A percentile compares a stretch with the other conserved stretches of the same genome.
Conservation (phyloP, 1,140 invertebrate genomes). For the silkworm (Bombyx mori) region ASM3026992v2 NC_085125.1:3391501-3392000, state of each 20-base stretch:
- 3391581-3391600: no score
- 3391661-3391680: no score
- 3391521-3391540: no score
- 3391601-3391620: no score
- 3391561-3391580: no score
- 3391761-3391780: constrained; percentile 9
- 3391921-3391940: constrained; percentile 46
- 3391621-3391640: no score
- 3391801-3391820: not conserved
- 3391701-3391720: no score
- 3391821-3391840: not conserved
- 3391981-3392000: constrained; percentile 57
- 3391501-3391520: not conserved
- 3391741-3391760: not conserved
- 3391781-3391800: constrained; percentile 8
- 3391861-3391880: constrained; percentile 28
- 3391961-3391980: constrained; percentile 35
- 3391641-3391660: no score
- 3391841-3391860: not conserved
- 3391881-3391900: constrained; percentile 47
- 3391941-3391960: constrained; percentile 44
- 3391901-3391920: constrained; percentile 52
- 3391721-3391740: no score
- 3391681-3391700: no score
- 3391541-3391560: no score